Percentiles rank a stretch among this genome's conserved stretches.
phyloP scores from a whole-genome alignment of 1,140 invertebrate species.

The Pseudomyrmex sp. region DNA sequence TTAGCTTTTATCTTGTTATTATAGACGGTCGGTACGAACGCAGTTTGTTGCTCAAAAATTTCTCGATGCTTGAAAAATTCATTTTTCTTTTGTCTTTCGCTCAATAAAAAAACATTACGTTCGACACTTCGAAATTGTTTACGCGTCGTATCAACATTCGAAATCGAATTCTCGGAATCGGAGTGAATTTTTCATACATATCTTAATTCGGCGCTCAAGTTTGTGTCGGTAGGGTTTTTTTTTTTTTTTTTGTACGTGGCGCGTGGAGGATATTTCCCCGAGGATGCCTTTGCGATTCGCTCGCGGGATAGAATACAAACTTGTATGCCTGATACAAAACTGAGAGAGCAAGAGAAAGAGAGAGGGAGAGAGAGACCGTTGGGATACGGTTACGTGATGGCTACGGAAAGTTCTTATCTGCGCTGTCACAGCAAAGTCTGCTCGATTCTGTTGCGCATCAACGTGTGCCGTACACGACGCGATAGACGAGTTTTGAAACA shows the following conservation, averaged over 20 bases:
- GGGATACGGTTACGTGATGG: conserved; percentile 30
- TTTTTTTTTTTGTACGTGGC: background rate
- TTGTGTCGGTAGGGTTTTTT: background rate
- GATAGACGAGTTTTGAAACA: conserved; percentile 16
- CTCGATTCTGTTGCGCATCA: conserved; percentile 15
- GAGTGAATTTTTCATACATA: too few relatives aligned
- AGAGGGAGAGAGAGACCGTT: conserved; percentile 2
- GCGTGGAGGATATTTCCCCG: conserved; percentile 20
- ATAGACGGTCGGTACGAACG: too few relatives aligned
- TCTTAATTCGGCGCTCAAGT: background rate
- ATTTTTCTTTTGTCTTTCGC: background rate
- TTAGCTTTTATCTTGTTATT: too few relatives aligned
- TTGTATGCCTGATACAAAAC: conserved; percentile 33
- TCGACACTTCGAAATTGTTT: too few relatives aligned
- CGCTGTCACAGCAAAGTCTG: conserved; percentile 21
- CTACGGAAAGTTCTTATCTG: conserved; percentile 50
- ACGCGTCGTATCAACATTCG: too few relatives aligned
- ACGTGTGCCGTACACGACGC: background rate
- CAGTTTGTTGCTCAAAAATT: too few relatives aligned
- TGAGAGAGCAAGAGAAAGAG: background rate
- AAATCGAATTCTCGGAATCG: background rate
- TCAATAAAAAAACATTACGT: too few relatives aligned
- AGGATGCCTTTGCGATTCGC: conserved; percentile 33
- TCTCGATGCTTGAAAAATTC: background rate
- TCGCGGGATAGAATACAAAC: conserved; percentile 10